Evolutionary conservation across 1,140 invertebrate genomes (phyloP).

Genomic region (Oncopeltus fasciatus): DNA sequence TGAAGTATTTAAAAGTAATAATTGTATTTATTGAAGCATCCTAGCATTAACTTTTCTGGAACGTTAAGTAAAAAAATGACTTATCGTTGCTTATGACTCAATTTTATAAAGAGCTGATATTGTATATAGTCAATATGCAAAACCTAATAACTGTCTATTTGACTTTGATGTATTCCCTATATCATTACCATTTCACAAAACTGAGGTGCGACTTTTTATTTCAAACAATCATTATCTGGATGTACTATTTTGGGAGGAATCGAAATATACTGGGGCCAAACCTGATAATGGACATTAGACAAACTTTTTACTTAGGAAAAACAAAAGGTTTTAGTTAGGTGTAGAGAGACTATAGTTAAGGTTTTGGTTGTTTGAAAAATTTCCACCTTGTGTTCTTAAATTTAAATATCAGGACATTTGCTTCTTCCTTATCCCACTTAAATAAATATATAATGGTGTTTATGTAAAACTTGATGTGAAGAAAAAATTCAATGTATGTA

Average conservation of each 20-base stretch:
- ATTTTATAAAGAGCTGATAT: no score
- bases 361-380: background rate
- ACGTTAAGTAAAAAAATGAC: no score
- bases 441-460: background rate
- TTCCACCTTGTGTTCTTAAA: background rate
- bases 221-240: background rate
- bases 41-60: no score
- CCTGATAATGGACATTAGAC: background rate
- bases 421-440: background rate
- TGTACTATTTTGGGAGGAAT: background rate
- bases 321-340: background rate
- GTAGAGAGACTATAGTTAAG: background rate
- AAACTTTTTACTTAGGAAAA: background rate
- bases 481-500: no score
- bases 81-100: no score
- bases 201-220: background rate
- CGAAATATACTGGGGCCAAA: background rate
- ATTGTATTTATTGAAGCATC: no score
- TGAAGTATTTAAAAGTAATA: no score
- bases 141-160: background rate
- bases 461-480: background rate
- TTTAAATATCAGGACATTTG: background rate
- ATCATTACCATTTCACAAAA: background rate
- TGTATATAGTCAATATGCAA: no score
- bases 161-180: background rate